Evolutionary conservation across 2,797 vertebrate species (phyloP).

Genomic region (Sebastes nivosus): DNA sequence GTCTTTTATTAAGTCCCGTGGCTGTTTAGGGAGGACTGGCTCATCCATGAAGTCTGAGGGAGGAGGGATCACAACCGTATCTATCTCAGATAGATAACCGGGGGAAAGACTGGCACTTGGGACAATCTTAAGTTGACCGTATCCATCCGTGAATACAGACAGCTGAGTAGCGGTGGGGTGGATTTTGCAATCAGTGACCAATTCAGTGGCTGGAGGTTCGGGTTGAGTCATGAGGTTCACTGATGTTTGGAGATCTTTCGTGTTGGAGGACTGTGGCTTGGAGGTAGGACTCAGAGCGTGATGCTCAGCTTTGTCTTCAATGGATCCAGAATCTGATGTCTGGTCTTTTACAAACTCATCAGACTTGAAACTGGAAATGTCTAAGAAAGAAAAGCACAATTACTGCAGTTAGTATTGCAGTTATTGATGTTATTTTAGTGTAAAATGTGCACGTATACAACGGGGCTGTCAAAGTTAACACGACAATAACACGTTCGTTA

Average conservation of each 20-base stretch:
- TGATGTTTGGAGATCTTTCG: neutral
- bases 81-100: constrained; percentile 17
- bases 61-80: constrained; percentile 76
- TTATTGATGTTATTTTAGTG: neutral
- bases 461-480: no score
- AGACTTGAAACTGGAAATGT: constrained; percentile 24
- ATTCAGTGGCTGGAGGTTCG: neutral
- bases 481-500: no score
- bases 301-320: neutral
- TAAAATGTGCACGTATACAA: neutral
- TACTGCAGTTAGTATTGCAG: neutral
- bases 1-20: neutral
- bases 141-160: constrained; percentile 14
- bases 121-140: constrained; percentile 4
- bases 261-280: constrained; percentile 4
- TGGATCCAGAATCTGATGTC: constrained; percentile 5
- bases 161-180: neutral
- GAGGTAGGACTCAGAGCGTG: constrained; percentile 6
- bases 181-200: neutral
- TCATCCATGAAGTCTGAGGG: constrained; percentile 85
- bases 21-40: constrained; percentile 8
- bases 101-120: neutral
- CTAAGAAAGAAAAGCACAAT: constrained; percentile 57
- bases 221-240: neutral
- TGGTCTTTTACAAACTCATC: constrained; percentile 23